These are phyloP conservation scores for Coranthus polyacanthus DNA, from an alignment of 2,797 vertebrate genomes.

Conservation along the genomic window DNA sequence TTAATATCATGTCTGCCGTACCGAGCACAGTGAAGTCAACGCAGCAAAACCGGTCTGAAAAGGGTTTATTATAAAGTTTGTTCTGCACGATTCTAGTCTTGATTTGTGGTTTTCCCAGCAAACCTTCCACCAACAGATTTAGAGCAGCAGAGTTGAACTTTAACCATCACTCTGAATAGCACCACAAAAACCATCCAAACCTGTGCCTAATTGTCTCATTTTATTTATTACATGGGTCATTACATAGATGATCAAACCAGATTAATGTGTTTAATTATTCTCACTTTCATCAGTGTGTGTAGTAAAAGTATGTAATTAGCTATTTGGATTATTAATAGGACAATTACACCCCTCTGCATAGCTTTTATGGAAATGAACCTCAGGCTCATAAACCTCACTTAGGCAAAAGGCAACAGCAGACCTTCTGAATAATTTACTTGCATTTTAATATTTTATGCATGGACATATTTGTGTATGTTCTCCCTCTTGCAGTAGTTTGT, in stretches of 20 bases:
- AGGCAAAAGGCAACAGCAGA: constrained; percentile 65
- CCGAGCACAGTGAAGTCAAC: constrained; percentile 63
- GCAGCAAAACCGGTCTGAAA: constrained; percentile 61
- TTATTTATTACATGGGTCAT: constrained; percentile 74
- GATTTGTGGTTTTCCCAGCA: constrained; percentile 24
- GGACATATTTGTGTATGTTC: constrained; percentile 76
- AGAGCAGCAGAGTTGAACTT: constrained; percentile 26
- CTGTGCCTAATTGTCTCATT: constrained; percentile 63
- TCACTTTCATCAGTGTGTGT: constrained; percentile 62
- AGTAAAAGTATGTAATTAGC: constrained; percentile 78
- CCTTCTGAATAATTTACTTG: constrained; percentile 81
- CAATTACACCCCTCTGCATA: constrained; percentile 72
- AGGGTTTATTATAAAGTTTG: constrained; percentile 59
- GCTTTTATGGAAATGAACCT: constrained; percentile 81
- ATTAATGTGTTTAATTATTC: constrained; percentile 79
- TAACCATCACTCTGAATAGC: constrained; percentile 22
- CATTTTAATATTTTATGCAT: constrained; percentile 83
- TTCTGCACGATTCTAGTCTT: constrained; percentile 38
- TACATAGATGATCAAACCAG: constrained; percentile 73
- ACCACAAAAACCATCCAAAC: constrained; percentile 49
- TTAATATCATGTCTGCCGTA: constrained; percentile 67
- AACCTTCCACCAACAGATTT: constrained; percentile 24
- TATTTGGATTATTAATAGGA: constrained; percentile 83
- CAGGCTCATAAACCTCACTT: constrained; percentile 66
- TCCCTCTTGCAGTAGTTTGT: constrained; percentile 65